A percentile compares a stretch with the other conserved stretches of the same genome.
Conservation (phyloP, 2,888 invertebrate genomes). For the Catocala sponsa region DNA sequence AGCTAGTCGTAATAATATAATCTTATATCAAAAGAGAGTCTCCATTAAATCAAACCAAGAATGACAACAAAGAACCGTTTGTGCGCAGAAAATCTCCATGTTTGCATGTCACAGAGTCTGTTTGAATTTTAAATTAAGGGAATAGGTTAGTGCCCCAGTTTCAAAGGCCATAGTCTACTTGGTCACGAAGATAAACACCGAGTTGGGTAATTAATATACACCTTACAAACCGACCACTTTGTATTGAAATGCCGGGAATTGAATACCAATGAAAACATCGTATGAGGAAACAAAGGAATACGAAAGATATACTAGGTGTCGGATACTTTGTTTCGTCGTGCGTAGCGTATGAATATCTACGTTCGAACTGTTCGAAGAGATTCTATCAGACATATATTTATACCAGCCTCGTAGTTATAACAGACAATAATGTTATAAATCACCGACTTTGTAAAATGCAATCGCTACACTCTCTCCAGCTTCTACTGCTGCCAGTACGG, state of each 20-base stretch:
- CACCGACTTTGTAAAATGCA: no score
- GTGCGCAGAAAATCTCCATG: conserved; percentile 51
- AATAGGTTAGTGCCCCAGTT: conserved; percentile 69
- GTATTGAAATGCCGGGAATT: neutral
- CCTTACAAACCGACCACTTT: neutral
- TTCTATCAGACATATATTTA: no score
- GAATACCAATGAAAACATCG: no score
- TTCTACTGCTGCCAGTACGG: no score
- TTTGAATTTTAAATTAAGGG: conserved; percentile 70
- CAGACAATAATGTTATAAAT: no score
- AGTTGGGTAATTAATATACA: conserved; percentile 30
- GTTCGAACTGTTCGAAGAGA: no score
- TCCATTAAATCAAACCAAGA: conserved; percentile 34
- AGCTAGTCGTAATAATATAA: neutral
- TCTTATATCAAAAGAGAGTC: neutral
- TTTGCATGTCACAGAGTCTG: conserved; percentile 56
- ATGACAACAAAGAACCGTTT: conserved; percentile 51
- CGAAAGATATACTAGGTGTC: neutral
- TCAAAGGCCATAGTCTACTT: conserved; percentile 58
- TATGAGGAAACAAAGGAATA: no score
- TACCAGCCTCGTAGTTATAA: no score
- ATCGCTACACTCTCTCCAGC: no score
- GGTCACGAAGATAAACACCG: conserved; percentile 50
- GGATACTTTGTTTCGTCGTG: neutral
- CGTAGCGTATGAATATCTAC: no score